A percentile compares a stretch with the other conserved stretches of the same genome.
Evolutionary conservation across 2,888 invertebrate species (phyloP).

Genomic region (Tricholauxania praeusta): DNA sequence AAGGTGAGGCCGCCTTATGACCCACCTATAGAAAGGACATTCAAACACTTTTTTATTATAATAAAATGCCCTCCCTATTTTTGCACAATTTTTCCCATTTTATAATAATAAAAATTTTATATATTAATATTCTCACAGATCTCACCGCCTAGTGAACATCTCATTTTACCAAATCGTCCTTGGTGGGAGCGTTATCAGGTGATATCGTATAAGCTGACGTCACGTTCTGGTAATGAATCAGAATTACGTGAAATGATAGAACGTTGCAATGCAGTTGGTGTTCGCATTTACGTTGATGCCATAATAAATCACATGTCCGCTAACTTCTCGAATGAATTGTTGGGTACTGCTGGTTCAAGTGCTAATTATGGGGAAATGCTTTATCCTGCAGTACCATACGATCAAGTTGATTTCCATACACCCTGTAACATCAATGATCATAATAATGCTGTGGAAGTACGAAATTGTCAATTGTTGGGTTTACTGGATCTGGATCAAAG

Average conservation of each 20-base stretch:
- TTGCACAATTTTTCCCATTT: too few species aligned
- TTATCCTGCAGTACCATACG: constrained; percentile 76
- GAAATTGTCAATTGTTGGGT: constrained; percentile 77
- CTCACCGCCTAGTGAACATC: constrained; percentile 81
- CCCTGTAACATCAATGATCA: constrained; percentile 76
- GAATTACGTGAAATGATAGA: constrained; percentile 74
- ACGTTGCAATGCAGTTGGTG: constrained; percentile 81
- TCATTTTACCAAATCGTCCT: constrained; percentile 72
- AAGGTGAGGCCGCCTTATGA: too few species aligned
- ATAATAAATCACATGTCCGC: constrained; percentile 87
- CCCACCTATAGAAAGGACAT: too few species aligned
- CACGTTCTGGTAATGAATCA: constrained; percentile 75
- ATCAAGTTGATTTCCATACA: constrained; percentile 75
- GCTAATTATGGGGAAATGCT: constrained; percentile 64
- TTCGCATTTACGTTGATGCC: constrained; percentile 83
- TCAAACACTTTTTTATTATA: too few species aligned
- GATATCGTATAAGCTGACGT: constrained; percentile 78
- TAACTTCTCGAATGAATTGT: constrained; percentile 57
- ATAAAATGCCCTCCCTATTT: too few species aligned
- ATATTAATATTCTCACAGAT: constrained; percentile 57
- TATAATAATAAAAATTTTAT: too few species aligned
- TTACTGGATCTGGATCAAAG: constrained; percentile 81
- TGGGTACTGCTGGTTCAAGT: constrained; percentile 74
- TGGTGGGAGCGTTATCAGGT: constrained; percentile 92
- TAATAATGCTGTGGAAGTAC: constrained; percentile 72